Evolutionary conservation across 2,888 invertebrate species (phyloP), one percentile per base, ranked within the genome.

Genomic region (Meiosimyza platycephala): DNA sequence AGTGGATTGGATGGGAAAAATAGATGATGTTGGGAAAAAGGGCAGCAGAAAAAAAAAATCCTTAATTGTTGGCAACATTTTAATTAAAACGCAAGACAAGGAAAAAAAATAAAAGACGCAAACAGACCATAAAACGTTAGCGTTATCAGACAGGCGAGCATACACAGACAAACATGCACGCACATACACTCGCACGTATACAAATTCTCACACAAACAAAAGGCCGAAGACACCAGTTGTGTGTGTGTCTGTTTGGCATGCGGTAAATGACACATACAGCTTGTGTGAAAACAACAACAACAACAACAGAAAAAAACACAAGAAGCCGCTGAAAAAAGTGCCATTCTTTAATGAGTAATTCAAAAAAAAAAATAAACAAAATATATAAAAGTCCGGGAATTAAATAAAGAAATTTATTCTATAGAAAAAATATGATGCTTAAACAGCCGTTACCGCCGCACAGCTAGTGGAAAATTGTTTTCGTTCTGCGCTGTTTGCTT

Each of bases 31-130:
- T 28, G n/a, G 1, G 11, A 28, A 57, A 57, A 57, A 57, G 11
- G 15, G 11, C 9, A 12, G 7, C 22, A 4, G 16, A 72, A 72
- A 60, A 71, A n/a, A n/a, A 75, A 72, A 73, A 72, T 28, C 73
- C 75, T 76, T 78, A 78, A 77, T 77, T 79, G 77, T 76, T 77
- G 77, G 76, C 70, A 75, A 74, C 77, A 76, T 79, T 78, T 79
- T 79, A 79, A 79, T 79, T 79, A 79, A 77, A 76, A 74, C 65
- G 69, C 68, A 63, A 67, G 69, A 55, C 55, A 51, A 62, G 57
- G 54, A 51, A 60, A 57, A 72, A 50, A 52, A 40, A 40, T 40
- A 9, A 9, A 40, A 40, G 64, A 51, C 50, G 51, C 40, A 40
- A 40, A 13, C 64, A 18, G 13, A 28, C 59, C 59, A 60, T 33